Conservation (phyloP, 2,888 invertebrate genomes). For the Hesperia comma region DNA sequence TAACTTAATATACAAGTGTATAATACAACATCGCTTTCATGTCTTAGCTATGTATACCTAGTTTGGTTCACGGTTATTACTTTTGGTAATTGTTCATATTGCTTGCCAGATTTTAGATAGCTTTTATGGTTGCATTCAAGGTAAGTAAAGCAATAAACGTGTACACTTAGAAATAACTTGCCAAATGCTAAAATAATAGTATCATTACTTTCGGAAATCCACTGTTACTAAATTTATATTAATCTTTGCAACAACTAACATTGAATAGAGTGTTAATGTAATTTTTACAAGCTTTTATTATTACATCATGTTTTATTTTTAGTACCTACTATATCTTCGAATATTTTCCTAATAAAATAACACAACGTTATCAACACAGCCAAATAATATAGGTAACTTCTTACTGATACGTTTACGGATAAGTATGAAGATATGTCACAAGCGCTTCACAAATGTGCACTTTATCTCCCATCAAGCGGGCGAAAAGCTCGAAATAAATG, state of each 20-base stretch:
- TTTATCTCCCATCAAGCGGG: neutral
- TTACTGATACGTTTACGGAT: too few species aligned
- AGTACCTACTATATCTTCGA: too few species aligned
- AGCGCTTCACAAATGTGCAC: neutral
- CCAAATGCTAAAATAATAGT: neutral
- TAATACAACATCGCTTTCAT: constrained; percentile 51
- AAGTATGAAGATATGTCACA: neutral
- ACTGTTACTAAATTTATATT: neutral
- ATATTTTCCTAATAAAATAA: too few species aligned
- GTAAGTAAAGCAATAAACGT: neutral
- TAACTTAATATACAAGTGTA: constrained; percentile 24
- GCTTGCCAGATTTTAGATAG: constrained; percentile 17
- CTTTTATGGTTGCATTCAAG: constrained; percentile 20
- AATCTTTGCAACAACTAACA: neutral
- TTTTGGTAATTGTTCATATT: constrained; percentile 21
- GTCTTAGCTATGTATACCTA: constrained; percentile 9
- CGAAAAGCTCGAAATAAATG: constrained; percentile 9
- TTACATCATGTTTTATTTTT: too few species aligned
- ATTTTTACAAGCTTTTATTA: too few species aligned
- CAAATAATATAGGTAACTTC: too few species aligned
- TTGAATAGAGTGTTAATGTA: neutral
- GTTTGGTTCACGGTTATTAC: constrained; percentile 23
- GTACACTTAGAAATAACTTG: neutral
- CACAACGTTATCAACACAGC: too few species aligned
- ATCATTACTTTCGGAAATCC: neutral